These are phyloP conservation scores for Phrixothrix hirtus DNA, from an alignment of 2,888 invertebrate genomes.

Conservation along the genomic window DNA sequence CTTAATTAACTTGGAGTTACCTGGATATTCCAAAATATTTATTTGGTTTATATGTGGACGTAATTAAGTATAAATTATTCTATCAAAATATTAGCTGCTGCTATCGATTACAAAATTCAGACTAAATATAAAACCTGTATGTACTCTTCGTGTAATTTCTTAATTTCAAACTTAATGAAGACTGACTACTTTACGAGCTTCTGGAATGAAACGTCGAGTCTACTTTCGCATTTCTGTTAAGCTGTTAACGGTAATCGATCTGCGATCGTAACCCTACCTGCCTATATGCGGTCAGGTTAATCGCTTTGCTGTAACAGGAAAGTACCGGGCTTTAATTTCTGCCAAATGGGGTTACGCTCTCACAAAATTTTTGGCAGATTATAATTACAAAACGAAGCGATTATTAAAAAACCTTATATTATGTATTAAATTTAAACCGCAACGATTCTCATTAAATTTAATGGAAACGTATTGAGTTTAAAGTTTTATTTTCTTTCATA, in stretches of 20 bases:
- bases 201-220: constrained; percentile 35
- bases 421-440: too few relatives aligned
- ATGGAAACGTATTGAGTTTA: too few relatives aligned
- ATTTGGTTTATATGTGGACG: constrained; percentile 6
- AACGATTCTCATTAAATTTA: too few relatives aligned
- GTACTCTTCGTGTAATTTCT: constrained; percentile 33
- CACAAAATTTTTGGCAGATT: constrained; percentile 5
- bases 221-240: constrained; percentile 36
- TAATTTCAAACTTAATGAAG: constrained; percentile 35
- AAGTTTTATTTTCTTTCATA: too few relatives aligned
- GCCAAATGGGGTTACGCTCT: constrained; percentile 11
- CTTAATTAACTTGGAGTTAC: constrained; percentile 13
- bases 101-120: too few relatives aligned
- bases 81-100: too few relatives aligned
- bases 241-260: constrained; percentile 39
- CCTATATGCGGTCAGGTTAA: constrained; percentile 30
- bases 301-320: constrained; percentile 20
- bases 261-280: constrained; percentile 31
- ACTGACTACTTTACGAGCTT: constrained; percentile 38
- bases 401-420: neutral
- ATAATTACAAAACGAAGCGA: constrained; percentile 2
- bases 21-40: constrained; percentile 8
- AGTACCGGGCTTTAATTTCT: constrained; percentile 24
- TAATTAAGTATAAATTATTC: constrained; percentile 13
- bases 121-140: constrained; percentile 33